A percentile compares a stretch with the other conserved stretches of the same genome.
Evolutionary conservation across 1,140 invertebrate genomes (phyloP).

Genomic region (Sminthurides bifidus): DNA sequence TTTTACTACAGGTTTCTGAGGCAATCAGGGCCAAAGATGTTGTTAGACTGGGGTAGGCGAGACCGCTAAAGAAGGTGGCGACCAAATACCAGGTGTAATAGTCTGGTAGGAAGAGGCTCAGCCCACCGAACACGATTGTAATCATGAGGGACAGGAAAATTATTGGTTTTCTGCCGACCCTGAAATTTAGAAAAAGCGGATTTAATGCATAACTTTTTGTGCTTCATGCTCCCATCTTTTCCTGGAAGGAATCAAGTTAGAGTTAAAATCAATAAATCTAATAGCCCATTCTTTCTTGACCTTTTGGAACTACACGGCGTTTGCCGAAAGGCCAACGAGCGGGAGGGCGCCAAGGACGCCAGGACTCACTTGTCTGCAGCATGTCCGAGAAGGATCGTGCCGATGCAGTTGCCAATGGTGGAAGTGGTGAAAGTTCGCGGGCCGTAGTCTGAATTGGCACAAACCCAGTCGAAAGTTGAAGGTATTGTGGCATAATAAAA

Average conservation of each 20-base stretch:
- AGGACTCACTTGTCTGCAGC: slow-evolving; percentile 20
- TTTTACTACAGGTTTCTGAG: slow-evolving; percentile 26
- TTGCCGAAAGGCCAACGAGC: too few species aligned
- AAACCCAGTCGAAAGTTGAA: slow-evolving; percentile 24
- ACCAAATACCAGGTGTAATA: slow-evolving; percentile 10
- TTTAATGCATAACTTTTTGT: background rate
- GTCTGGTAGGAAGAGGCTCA: slow-evolving; percentile 13
- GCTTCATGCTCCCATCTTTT: too few species aligned
- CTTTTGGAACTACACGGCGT: too few species aligned
- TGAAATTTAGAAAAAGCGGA: slow-evolving; percentile 7
- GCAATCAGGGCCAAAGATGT: slow-evolving; percentile 25
- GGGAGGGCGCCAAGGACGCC: too few species aligned
- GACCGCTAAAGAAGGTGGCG: slow-evolving; percentile 24
- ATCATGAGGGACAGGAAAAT: slow-evolving; percentile 24
- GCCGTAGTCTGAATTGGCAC: slow-evolving; percentile 9
- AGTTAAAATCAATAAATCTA: too few species aligned
- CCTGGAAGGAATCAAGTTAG: too few species aligned
- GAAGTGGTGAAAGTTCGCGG: slow-evolving; percentile 17
- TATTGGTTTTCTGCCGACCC: slow-evolving; percentile 27
- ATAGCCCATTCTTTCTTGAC: too few species aligned
- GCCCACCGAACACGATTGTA: slow-evolving; percentile 21
- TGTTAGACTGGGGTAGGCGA: slow-evolving; percentile 26
- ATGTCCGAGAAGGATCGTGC: slow-evolving; percentile 15
- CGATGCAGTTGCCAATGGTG: slow-evolving; percentile 15
- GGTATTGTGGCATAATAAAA: slow-evolving; percentile 23